Percentiles rank a stretch among this genome's conserved stretches.
phyloP scores from a whole-genome alignment of 2,113 vertebrate genomes.

The Notothenia coriiceps region DNA sequence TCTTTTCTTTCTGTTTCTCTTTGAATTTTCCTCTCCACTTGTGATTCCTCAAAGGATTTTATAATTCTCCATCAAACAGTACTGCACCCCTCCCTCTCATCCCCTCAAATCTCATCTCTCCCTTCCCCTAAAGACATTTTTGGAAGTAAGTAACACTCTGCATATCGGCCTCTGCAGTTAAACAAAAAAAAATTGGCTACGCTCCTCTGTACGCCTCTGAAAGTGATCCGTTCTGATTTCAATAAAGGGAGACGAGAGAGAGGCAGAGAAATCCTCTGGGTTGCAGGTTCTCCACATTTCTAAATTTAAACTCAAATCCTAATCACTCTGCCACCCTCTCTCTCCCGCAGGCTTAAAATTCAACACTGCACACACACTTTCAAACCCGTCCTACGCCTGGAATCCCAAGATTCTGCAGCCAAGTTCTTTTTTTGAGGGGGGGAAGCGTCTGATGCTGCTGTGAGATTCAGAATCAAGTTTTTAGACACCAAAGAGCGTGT shows the following conservation, averaged over 20 bases:
- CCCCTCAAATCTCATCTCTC: neutral
- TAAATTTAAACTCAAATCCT: constrained; percentile 72
- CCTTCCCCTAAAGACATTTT: constrained; percentile 24
- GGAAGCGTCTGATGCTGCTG: constrained; percentile 23
- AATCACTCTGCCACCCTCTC: constrained; percentile 46
- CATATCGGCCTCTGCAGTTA: constrained; percentile 27
- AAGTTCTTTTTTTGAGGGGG: constrained; percentile 60
- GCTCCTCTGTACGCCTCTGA: neutral
- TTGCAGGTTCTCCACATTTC: constrained; percentile 55
- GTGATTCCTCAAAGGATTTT: constrained; percentile 19
- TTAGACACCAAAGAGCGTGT: constrained; percentile 30
- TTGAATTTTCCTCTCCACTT: constrained; percentile 7
- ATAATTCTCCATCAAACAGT: neutral
- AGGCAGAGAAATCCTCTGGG: constrained; percentile 42
- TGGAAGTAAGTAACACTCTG: constrained; percentile 19
- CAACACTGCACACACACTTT: constrained; percentile 8
- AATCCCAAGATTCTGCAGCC: too few relatives aligned
- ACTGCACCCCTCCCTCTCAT: neutral
- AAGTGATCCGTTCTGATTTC: constrained; percentile 43
- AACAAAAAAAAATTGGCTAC: neutral
- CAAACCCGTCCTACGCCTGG: constrained; percentile 20
- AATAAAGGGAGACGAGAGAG: neutral
- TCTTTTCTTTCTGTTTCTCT: neutral
- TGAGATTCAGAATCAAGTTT: constrained; percentile 49
- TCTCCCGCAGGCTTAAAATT: constrained; percentile 55